Evolutionary conservation across 2,113 vertebrate genomes (phyloP), one percentile per base, ranked within the genome.

Genomic region (Poicephalus meyeri): DNA sequence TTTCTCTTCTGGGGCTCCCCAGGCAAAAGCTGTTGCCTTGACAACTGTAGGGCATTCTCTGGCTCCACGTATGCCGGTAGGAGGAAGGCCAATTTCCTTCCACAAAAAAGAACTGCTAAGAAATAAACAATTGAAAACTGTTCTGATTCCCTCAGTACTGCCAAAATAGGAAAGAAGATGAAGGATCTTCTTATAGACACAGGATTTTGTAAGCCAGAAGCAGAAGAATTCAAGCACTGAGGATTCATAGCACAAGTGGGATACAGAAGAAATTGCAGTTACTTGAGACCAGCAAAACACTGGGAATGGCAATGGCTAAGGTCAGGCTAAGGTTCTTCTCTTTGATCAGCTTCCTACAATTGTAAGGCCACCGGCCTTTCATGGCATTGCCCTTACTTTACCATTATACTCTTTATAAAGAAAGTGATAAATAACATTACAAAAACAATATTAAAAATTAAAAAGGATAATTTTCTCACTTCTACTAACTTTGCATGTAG

Each of bases 11-110:
- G 84, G 14, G 12, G 90, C 76, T 95, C 93, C 95, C 92, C 94
- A 98, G 86, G 96, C 82, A 97, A 95, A 73, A 95, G 89, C 96
- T 96, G 97, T 98, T 98, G 95, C 98, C 98, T 97, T 98, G 97
- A 98, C 97, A 98, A 98, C 97, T 97, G 92, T 86, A 96, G 87
- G 94, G 83, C 80, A 85, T 77, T 97, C 94, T 94, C 94, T 90
- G 95, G 72, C 95, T 97, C 89, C 91, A 93, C 6, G 3, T 83
- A 94, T 79, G 90, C 88, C 41, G 33, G 95, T 89, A 94, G 91
- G 73, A 96, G 83, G 86, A 96, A 77, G 77, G 87, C 94, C 46
- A 96, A 97, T 97, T 97, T 97, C 76, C 92, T 93, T 93, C 76
- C 74, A 92, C 72, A 91, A 79, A 73, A 91, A 26, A 80, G 39